Evolutionary conservation across 2,888 invertebrate species (phyloP).

Genomic region (Apodemia zela): DNA sequence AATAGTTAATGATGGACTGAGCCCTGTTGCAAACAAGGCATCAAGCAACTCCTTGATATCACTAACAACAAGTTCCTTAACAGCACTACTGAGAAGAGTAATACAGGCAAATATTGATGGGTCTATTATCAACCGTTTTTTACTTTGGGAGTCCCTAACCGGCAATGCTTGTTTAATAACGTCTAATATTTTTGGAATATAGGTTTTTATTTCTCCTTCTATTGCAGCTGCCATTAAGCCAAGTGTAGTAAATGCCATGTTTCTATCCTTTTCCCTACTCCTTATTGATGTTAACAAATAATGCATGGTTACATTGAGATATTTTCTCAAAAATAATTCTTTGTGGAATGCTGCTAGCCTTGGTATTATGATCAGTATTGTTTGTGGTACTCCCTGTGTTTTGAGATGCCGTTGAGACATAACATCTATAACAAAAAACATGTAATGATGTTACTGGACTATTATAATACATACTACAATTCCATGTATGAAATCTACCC

Average conservation of each 20-base stretch:
- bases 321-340: slow-evolving; percentile 87
- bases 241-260: slow-evolving; percentile 93
- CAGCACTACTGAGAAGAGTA: slow-evolving; percentile 93
- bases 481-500: too few species aligned
- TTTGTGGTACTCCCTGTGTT: slow-evolving; percentile 91
- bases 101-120: slow-evolving; percentile 96
- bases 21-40: slow-evolving; percentile 94
- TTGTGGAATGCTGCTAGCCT: slow-evolving; percentile 96
- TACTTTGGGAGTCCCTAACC: slow-evolving; percentile 87
- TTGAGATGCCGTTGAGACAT: slow-evolving; percentile 88
- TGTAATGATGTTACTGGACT: background rate
- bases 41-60: slow-evolving; percentile 93
- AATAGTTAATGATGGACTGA: slow-evolving; percentile 94
- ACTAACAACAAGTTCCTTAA: slow-evolving; percentile 86
- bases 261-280: slow-evolving; percentile 91
- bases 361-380: slow-evolving; percentile 92
- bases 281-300: slow-evolving; percentile 89
- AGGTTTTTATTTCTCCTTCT: slow-evolving; percentile 88
- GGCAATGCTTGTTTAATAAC: slow-evolving; percentile 88
- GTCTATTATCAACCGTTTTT: slow-evolving; percentile 87
- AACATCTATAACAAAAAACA: slow-evolving; percentile 78
- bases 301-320: slow-evolving; percentile 86
- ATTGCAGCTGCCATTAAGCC: slow-evolving; percentile 95
- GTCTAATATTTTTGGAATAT: slow-evolving; percentile 92
- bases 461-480: too few species aligned